Evolutionary conservation across 2,888 invertebrate genomes (phyloP), one percentile per base, ranked within the genome.

Genomic region (Agrotis puta): DNA sequence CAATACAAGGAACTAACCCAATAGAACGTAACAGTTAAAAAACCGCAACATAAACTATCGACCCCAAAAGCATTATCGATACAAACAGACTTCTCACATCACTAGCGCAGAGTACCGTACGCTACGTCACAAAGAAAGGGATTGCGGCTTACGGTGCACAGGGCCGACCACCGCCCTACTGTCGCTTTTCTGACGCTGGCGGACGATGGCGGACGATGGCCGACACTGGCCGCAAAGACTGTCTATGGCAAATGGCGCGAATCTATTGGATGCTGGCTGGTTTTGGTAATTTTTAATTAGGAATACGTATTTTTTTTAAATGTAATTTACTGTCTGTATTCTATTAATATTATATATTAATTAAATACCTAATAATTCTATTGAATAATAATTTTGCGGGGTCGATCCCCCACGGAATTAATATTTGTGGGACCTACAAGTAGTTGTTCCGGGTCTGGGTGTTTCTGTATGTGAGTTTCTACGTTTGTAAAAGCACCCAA

Each of bases 41-140:
- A 64, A 48, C 13, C 16, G 51, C 45, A 64, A 22, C 20, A n/a
- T 33, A 39, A 63, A 51, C 27, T 57, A 74, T 83, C 79, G 80
- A 79, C 84, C 77, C 64, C 63, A 24, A 86, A 82, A 84, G 72
- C 75, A 74, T 74, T 77, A 82, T 82, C 82, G 85, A 75, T 59
- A 79, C 69, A 75, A 65, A 73, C 75, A 70, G 53, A 51, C 7
- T 53, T 14, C 14, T 53, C 79, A 65, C 94, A 88, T 84, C 95
- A 92, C 94, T 94, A 90, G 83, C 70, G 64, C 70, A 74, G 79
- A 89, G 92, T 94, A 95, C 95, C 95, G 95, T 95, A 92, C 88
- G 87, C 94, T 90, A 95, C 95, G 95, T 95, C 95, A 95, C 94
- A 94, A 94, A 93, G 95, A 95, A 95, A 95, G 95, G 95, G 95